Conservation (phyloP, 2,113 vertebrate genomes). For the Pseudonaja textilis region DNA sequence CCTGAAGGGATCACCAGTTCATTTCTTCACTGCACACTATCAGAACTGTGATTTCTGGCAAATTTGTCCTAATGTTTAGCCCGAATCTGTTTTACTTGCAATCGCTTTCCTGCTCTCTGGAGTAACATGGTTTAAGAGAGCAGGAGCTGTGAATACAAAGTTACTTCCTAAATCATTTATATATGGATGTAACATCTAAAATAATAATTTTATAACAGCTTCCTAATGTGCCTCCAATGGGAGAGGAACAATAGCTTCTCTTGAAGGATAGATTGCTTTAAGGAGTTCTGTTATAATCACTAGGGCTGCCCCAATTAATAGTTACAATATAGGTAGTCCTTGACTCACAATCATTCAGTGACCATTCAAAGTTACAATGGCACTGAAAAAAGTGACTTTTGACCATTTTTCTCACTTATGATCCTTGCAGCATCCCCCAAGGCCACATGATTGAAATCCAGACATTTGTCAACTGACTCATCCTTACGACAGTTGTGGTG, state of each 20-base stretch:
- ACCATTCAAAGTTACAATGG: neutral
- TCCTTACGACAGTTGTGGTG: neutral
- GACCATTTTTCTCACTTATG: neutral
- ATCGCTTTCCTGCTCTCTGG: neutral
- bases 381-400: neutral
- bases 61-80: neutral
- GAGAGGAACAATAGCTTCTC: neutral
- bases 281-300: neutral
- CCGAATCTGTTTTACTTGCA: neutral
- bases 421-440: neutral
- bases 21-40: neutral
- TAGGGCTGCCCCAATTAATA: too few species aligned
- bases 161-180: neutral
- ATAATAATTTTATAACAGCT: neutral
- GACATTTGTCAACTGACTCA: neutral
- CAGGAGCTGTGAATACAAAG: neutral
- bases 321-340: neutral
- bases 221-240: neutral
- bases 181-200: neutral
- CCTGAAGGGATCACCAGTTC: neutral
- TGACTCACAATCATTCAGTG: neutral
- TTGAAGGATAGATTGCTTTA: neutral
- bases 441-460: neutral
- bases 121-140: neutral
- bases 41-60: neutral